Percentiles rank a stretch among this genome's conserved stretches.
These are phyloP conservation scores for Struthidea cinerea DNA, from an alignment of 2,113 vertebrate species.

Conservation along the genomic window DNA sequence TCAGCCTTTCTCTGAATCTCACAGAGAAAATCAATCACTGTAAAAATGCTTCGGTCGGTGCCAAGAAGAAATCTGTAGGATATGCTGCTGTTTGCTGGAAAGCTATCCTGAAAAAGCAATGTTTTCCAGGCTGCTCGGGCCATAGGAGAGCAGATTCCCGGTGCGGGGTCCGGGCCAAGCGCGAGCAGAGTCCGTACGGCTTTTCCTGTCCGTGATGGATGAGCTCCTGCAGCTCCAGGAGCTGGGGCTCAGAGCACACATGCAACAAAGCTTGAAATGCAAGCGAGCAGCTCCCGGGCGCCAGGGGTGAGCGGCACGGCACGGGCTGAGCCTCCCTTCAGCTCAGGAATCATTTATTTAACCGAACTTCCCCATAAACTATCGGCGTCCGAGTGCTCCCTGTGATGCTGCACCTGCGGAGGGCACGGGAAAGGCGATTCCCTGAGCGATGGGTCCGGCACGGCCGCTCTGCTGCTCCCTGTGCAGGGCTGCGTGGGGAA, in stretches of 20 bases:
- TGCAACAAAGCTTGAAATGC: accelerated
- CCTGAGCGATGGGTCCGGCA: accelerated
- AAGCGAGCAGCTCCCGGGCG: accelerated
- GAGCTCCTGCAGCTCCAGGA: neutral
- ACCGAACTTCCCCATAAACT: neutral
- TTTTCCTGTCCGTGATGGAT: neutral
- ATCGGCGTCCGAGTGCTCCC: accelerated
- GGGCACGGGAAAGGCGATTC: accelerated
- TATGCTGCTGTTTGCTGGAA: constrained; percentile 18
- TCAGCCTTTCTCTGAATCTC: constrained; percentile 3
- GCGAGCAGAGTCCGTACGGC: accelerated
- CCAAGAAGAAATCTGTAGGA: neutral
- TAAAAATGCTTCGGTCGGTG: neutral
- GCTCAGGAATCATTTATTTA: neutral
- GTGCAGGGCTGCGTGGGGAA: neutral
- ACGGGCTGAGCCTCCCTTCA: neutral
- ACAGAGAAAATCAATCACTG: neutral
- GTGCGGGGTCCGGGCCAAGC: neutral
- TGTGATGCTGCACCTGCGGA: accelerated
- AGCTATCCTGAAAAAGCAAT: neutral
- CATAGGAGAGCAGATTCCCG: neutral
- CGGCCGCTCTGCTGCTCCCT: neutral
- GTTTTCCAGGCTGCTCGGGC: constrained; percentile 20
- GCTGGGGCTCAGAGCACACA: neutral
- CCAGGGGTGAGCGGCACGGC: accelerated